Base-by-base conservation (phyloP, 2,888 invertebrate species). In the Mantis religiosa region DNA sequence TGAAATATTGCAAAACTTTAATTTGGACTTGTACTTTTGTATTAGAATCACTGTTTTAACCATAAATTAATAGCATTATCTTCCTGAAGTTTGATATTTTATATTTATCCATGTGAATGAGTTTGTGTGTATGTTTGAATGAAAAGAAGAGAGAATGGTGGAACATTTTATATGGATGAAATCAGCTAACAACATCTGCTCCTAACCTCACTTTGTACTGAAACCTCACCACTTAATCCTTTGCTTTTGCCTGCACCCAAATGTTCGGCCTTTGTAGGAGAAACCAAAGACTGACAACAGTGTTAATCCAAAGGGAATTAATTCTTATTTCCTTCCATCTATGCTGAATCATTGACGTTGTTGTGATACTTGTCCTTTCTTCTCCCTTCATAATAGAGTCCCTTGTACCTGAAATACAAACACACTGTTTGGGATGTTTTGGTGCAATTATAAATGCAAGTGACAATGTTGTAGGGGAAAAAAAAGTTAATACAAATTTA, bases 251-350 rank as follows among this genome's bases (percentile, higher is more conserved):
- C 87, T 87, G 87, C 87, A 87, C 87, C 87, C 54, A 82, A n/a
- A 27, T 41, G 82, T 88, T 87, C 34, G 89, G 86, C 89, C 85
- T 88, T 88, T 87, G 89, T 88, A 88, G 89, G 89, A 89, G 89
- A 89, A 89, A 88, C 82, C 88, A 88, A 89, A 89, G 89, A 89
- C 89, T 89, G 89, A 89, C 88, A 88, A 88, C 47, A 85, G 81
- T 82, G 83, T 85, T 28, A 82, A 85, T 85, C 34, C 30, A 34
- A 83, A 82, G 34, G 82, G 82, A 88, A 85, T 85, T 85, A 34
- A 47, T 34, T 88, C 82, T 82, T 34, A 82, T 85, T 85, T 88
- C 25, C 71, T 88, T 88, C 54, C 54, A 71, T 71, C 54, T 71
- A 20, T 71, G 54, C 54, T 71, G 54, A 71, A 71, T 71, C 54